Evolutionary conservation across 2,113 vertebrate genomes (phyloP).

Genomic region (Coreoperca whiteheadi): DNA sequence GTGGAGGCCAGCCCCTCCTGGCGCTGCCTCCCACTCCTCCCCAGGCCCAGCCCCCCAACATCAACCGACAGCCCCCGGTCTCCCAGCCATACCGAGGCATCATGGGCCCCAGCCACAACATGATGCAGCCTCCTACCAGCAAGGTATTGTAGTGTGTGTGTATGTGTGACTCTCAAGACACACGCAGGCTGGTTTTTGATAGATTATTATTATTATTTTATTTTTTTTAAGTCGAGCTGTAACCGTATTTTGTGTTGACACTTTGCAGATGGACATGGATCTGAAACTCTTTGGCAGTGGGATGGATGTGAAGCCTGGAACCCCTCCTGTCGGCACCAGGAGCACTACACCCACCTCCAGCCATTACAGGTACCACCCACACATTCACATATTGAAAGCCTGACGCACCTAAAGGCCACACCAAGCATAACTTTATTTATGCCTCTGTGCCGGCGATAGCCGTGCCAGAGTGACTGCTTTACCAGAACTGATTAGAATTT

Average conservation of each 20-base stretch:
- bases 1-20: slow-evolving; percentile 93
- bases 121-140: slow-evolving; percentile 92
- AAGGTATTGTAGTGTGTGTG: slow-evolving; percentile 85
- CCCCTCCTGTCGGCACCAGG: slow-evolving; percentile 91
- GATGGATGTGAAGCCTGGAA: slow-evolving; percentile 97
- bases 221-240: slow-evolving; percentile 18
- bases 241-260: slow-evolving; percentile 17
- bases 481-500: too few relatives aligned
- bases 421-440: too few relatives aligned
- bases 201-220: too few relatives aligned
- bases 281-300: slow-evolving; percentile 94
- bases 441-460: too few relatives aligned
- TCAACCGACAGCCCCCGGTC: slow-evolving; percentile 90
- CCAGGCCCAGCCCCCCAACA: slow-evolving; percentile 90
- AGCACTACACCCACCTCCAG: slow-evolving; percentile 97
- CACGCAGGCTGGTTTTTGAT: neutral
- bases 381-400: neutral
- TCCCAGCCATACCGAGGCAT: slow-evolving; percentile 93
- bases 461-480: too few relatives aligned
- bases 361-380: slow-evolving; percentile 91
- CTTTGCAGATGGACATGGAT: slow-evolving; percentile 95
- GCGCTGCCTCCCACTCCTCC: slow-evolving; percentile 92
- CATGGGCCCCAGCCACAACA: slow-evolving; percentile 91
- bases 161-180: neutral
- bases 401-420: neutral